Percentiles rank a stretch among this genome's conserved stretches.
phyloP scores from a whole-genome alignment of 2,888 invertebrate genomes.

The Euplagia quadripunctaria region DNA sequence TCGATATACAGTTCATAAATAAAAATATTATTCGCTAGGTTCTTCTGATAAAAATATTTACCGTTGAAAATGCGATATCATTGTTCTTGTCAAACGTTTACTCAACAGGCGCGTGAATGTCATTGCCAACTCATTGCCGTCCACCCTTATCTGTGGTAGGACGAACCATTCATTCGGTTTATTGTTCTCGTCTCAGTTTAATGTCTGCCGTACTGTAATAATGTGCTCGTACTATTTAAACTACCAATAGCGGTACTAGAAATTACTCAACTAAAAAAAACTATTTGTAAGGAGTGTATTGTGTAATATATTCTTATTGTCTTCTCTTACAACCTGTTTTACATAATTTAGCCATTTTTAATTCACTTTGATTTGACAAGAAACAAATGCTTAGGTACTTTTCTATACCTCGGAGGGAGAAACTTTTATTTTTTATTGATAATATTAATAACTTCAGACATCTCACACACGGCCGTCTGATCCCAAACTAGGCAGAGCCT shows the following conservation, averaged over 20 bases:
- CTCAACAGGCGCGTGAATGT: not conserved
- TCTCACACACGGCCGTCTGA: too few relatives aligned
- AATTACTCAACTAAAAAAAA: too few relatives aligned
- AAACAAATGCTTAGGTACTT: too few relatives aligned
- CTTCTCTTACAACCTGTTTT: too few relatives aligned
- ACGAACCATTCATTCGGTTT: not conserved
- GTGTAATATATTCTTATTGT: too few relatives aligned
- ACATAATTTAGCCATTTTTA: too few relatives aligned
- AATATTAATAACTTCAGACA: too few relatives aligned
- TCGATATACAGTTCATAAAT: not conserved
- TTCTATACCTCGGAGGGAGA: too few relatives aligned
- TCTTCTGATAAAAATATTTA: constrained; percentile 16
- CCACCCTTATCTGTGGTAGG: not conserved
- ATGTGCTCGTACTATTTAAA: not conserved
- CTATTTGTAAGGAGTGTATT: not conserved
- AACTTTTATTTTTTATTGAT: too few relatives aligned
- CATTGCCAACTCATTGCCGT: not conserved
- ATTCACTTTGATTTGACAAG: too few relatives aligned
- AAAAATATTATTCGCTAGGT: not conserved
- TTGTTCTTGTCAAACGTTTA: not conserved
- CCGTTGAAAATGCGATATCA: not conserved
- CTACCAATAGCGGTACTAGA: not conserved
- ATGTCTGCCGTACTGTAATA: not conserved
- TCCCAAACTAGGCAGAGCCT: too few relatives aligned
- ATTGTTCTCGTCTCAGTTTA: not conserved